A percentile compares a stretch with the other conserved stretches of the same genome.
phyloP scores from a whole-genome alignment of 2,888 invertebrate species.

The Sabellastarte sp. region DNA sequence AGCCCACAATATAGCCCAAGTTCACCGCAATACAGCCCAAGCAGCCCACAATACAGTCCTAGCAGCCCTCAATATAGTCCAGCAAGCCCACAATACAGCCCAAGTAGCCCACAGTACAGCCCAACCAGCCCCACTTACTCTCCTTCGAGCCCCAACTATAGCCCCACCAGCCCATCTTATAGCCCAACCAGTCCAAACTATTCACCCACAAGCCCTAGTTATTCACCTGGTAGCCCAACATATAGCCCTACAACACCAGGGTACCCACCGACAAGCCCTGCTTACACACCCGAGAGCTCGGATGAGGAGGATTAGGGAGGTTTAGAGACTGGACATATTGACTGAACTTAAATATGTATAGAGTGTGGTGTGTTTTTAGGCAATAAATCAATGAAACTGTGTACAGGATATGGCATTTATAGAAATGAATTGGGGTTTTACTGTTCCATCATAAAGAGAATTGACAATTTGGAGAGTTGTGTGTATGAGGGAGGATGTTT shows the following conservation, averaged over 20 bases:
- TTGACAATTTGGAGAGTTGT: too few species aligned
- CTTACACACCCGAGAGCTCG: slow-evolving; percentile 39
- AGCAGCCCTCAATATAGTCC: slow-evolving; percentile 68
- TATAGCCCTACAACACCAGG: slow-evolving; percentile 64
- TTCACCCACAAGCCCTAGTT: slow-evolving; percentile 37
- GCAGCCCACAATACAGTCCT: slow-evolving; percentile 65
- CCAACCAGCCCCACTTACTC: slow-evolving; percentile 63
- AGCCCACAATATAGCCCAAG: slow-evolving; percentile 31
- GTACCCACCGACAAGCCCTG: slow-evolving; percentile 44
- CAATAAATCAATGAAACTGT: too few species aligned
- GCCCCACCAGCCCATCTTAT: slow-evolving; percentile 32
- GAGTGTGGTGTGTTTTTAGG: too few species aligned
- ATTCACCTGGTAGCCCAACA: slow-evolving; percentile 63
- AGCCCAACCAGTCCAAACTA: slow-evolving; percentile 64
- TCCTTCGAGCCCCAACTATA: slow-evolving; percentile 35
- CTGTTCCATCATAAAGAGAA: too few species aligned
- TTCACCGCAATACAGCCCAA: slow-evolving; percentile 63
- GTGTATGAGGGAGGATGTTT: too few species aligned
- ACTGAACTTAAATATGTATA: too few species aligned
- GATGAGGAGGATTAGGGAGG: slow-evolving; percentile 3
- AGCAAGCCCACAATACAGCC: slow-evolving; percentile 71
- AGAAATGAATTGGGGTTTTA: too few species aligned
- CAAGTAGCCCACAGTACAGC: slow-evolving; percentile 66
- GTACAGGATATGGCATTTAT: too few species aligned
- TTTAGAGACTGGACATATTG: too few species aligned